Evolutionary conservation across 2,888 invertebrate genomes (phyloP), one percentile per base, ranked within the genome.

Genomic region (Drosophila quinaria): DNA sequence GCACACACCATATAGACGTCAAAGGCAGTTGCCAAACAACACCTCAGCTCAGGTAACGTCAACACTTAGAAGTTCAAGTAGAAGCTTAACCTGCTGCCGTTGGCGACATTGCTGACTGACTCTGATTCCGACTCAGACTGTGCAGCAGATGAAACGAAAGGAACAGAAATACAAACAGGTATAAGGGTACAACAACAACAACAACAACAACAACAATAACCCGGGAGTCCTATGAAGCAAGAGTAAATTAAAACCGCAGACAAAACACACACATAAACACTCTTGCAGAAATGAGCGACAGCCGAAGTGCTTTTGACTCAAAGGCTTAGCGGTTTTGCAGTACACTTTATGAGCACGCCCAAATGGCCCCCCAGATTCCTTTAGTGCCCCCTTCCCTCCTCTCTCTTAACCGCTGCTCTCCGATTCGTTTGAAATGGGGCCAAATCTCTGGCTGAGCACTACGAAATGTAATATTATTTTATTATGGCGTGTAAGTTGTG

Each of bases 41-140:
- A 81, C 82, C 74, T 85, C 77, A 72, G 77, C 75, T 75, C 82
- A 64, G 87, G 85, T 85, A 75, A 80, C 83, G 80, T 86, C 90
- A 89, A 80, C 91, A 91, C 91, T 91, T 89, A 78, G 90, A 87
- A 87, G 91, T 91, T 91, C 90, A 91, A 91, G 91, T 82, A 87
- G 90, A 89, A 87, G 84, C 91, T 91, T 91, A 91, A 91, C 91
- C 90, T 87, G 81, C 85, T 87, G 89, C 90, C 88, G 80, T 44
- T 84, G 89, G 90, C 84, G 81, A 84, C 87, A 89, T 77, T 66
- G 76, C 74, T 70, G 70, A 63, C 77, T 58, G 46, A 25, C 47
- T 56, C 35, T 31, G 55, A 44, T 10, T 47, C 47, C 10, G 13
- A 6, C 29, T 29, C 29, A 6, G 29, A 13, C 37, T 71, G 55